Evolutionary conservation across 2,797 vertebrate species (phyloP).

Genomic region (Huso huso): DNA sequence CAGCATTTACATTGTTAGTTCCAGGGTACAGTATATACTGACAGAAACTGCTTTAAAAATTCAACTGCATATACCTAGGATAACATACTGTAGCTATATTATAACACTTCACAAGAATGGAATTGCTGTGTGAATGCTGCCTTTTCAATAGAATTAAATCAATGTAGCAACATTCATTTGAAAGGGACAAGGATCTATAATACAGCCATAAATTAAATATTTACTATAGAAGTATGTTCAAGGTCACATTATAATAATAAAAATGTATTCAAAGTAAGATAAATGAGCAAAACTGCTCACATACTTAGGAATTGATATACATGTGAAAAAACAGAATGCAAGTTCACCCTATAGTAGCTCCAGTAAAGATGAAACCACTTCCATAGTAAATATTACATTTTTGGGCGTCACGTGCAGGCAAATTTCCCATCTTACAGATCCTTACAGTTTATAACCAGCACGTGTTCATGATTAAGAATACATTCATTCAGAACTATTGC

Average conservation of each 20-base stretch:
- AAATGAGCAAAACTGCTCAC: no score
- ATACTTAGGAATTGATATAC: no score
- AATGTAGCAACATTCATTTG: constrained; percentile 14
- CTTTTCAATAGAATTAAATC: constrained; percentile 22
- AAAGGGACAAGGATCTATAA: constrained; percentile 12
- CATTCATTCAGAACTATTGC: constrained; percentile 15
- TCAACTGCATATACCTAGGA: constrained; percentile 20
- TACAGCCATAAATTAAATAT: constrained; percentile 4
- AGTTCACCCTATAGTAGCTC: no score
- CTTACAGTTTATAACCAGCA: no score
- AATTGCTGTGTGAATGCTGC: constrained; percentile 20
- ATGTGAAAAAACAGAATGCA: no score
- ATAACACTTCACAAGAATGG: constrained; percentile 17
- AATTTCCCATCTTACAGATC: no score
- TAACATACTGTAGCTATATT: neutral
- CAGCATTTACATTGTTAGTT: constrained; percentile 17
- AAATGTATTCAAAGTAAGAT: no score
- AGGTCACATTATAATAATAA: no score
- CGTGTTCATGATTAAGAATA: neutral
- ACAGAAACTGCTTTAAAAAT: constrained; percentile 14
- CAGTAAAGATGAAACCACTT: no score
- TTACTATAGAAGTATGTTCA: no score
- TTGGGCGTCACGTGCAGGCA: no score
- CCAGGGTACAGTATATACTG: constrained; percentile 9
- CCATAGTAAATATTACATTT: no score